Percentiles rank a stretch among this genome's conserved stretches.
These are phyloP conservation scores for Steinernema khuongi DNA, from an alignment of 1,140 invertebrate species.

Conservation along the genomic window DNA sequence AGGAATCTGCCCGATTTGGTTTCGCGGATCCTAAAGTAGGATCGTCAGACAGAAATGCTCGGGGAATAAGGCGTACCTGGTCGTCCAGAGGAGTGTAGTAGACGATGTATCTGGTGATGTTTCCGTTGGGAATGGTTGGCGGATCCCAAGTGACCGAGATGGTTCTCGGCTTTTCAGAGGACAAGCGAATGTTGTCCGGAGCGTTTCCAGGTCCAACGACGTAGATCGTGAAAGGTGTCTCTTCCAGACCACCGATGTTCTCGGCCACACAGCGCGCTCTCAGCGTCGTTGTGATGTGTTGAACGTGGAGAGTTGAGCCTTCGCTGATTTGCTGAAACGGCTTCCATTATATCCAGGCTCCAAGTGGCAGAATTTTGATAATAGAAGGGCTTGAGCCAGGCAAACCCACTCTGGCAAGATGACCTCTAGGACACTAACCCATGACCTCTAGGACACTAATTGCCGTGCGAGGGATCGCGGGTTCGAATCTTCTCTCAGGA, in stretches of 20 bases:
- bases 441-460: too few relatives aligned
- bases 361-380: too few relatives aligned
- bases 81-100: constrained; percentile 58
- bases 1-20: constrained; percentile 56
- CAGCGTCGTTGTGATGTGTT: constrained; percentile 47
- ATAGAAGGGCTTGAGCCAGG: too few relatives aligned
- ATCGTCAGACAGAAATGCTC: constrained; percentile 17
- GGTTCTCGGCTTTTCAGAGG: constrained; percentile 48
- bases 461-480: too few relatives aligned
- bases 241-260: constrained; percentile 47
- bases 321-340: constrained; percentile 49
- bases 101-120: constrained; percentile 56
- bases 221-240: constrained; percentile 50
- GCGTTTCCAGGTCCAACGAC: constrained; percentile 55
- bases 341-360: too few relatives aligned
- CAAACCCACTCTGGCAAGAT: too few relatives aligned
- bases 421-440: too few relatives aligned
- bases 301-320: constrained; percentile 40
- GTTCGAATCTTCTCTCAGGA: too few relatives aligned
- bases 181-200: constrained; percentile 54
- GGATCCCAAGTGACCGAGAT: constrained; percentile 53
- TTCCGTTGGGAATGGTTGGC: constrained; percentile 53
- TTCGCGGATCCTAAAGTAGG: constrained; percentile 41
- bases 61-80: constrained; percentile 37
- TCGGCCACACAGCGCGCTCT: constrained; percentile 54